phyloP scores from a whole-genome alignment of 2,888 invertebrate genomes.

The Callyntrura sp. region DNA sequence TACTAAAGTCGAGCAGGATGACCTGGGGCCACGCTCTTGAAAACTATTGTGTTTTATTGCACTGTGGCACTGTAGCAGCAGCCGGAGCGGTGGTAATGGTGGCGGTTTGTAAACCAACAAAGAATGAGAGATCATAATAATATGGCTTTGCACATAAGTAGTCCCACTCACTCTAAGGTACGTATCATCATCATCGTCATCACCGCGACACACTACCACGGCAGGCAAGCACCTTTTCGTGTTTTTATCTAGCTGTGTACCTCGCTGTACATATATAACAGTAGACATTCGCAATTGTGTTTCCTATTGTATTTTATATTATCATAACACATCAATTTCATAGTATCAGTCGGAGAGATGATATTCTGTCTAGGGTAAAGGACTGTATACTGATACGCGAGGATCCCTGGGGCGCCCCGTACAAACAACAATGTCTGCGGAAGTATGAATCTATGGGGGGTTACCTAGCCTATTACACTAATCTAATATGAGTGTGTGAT shows the following conservation, averaged over 20 bases:
- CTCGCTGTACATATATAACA: neutral
- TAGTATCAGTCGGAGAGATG: neutral
- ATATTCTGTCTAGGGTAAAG: too few relatives aligned
- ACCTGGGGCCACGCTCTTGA: slow-evolving; percentile 47
- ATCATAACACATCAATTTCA: slow-evolving; percentile 40
- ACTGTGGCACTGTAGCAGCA: slow-evolving; percentile 13
- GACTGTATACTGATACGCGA: too few relatives aligned
- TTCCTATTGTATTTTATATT: slow-evolving; percentile 19
- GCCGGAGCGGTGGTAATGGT: neutral
- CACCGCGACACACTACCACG: neutral
- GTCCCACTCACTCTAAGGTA: slow-evolving; percentile 8
- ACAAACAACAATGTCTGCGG: too few relatives aligned
- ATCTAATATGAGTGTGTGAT: too few relatives aligned
- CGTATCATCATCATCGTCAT: slow-evolving; percentile 14
- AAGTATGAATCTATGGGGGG: too few relatives aligned
- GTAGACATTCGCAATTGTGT: neutral
- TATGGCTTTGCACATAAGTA: slow-evolving; percentile 47
- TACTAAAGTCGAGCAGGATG: slow-evolving; percentile 13
- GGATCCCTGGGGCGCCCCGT: too few relatives aligned
- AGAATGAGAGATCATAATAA: slow-evolving; percentile 51
- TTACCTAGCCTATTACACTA: too few relatives aligned
- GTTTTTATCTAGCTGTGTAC: neutral
- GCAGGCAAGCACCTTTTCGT: neutral
- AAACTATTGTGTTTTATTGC: slow-evolving; percentile 71
- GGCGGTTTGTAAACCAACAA: slow-evolving; percentile 5